These are phyloP conservation scores for Tiphia femorata DNA, from an alignment of 2,888 invertebrate species.

Conservation along the genomic window DNA sequence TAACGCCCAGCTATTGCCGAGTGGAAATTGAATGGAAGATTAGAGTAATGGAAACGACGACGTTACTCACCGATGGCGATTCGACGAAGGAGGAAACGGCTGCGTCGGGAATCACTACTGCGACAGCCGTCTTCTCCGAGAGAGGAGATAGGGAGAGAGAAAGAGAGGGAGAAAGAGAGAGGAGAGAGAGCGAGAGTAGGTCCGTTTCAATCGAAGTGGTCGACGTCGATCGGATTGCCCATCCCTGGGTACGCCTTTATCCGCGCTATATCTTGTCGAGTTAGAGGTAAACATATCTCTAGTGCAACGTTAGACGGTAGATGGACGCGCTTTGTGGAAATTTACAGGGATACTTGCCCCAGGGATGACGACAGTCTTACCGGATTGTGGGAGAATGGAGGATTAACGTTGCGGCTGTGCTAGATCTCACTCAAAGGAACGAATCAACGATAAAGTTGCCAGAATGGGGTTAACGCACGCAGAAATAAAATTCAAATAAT, in stretches of 20 bases:
- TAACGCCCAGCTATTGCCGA: slow-evolving; percentile 36
- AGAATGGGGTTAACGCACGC: too few species aligned
- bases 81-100: slow-evolving; percentile 18
- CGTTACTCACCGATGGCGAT: slow-evolving; percentile 22
- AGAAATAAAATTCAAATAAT: too few species aligned
- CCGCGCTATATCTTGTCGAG: slow-evolving; percentile 14
- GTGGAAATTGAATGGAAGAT: slow-evolving; percentile 49
- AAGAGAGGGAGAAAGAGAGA: too few species aligned
- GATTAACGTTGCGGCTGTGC: too few species aligned
- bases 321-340: too few species aligned
- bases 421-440: too few species aligned
- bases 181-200: too few species aligned
- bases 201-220: slow-evolving; percentile 17
- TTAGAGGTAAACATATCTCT: slow-evolving; percentile 16
- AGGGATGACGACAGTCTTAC: too few species aligned
- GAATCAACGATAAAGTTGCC: too few species aligned
- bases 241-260: slow-evolving; percentile 14
- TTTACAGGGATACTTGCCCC: too few species aligned
- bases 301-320: slow-evolving; percentile 8
- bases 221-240: slow-evolving; percentile 17
- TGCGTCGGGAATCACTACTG: not conserved
- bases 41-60: slow-evolving; percentile 37
- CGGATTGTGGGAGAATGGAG: too few species aligned
- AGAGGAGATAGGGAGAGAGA: slow-evolving; percentile 18
- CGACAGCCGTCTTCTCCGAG: not conserved